Percentiles rank a stretch among this genome's conserved stretches.
Conservation (phyloP, 2,113 vertebrate genomes). For the Syrrhaptes paradoxus region DNA sequence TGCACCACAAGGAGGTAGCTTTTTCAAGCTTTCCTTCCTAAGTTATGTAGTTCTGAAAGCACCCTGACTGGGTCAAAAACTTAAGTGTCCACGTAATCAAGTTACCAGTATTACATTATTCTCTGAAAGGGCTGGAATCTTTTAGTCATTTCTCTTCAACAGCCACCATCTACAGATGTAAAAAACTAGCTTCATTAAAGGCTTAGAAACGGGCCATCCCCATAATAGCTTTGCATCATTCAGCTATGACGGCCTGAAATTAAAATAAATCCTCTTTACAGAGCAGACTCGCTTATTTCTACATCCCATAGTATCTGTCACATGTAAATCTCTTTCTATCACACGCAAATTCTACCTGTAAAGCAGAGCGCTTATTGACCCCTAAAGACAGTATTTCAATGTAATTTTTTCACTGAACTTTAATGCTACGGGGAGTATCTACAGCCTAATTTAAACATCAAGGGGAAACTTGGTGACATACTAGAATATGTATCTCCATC, state of each 20-base stretch:
- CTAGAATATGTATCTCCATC: fast-evolving
- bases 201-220: background rate
- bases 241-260: background rate
- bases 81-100: background rate
- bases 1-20: background rate
- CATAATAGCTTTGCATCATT: conserved; percentile 36
- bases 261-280: conserved; percentile 61
- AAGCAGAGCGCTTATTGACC: background rate
- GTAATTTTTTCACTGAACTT: background rate
- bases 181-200: conserved; percentile 2
- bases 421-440: background rate
- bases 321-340: conserved; percentile 8
- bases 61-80: background rate
- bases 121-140: background rate
- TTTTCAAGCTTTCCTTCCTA: background rate
- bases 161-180: background rate
- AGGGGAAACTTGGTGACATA: background rate
- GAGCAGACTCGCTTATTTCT: conserved; percentile 35
- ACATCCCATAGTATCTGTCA: background rate
- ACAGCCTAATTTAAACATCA: background rate
- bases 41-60: background rate
- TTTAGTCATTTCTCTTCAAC: background rate
- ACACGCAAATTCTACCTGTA: background rate
- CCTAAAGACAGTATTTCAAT: background rate
- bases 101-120: background rate